Conservation (phyloP, 1,140 invertebrate genomes). For the Drosophila dunni region DNA sequence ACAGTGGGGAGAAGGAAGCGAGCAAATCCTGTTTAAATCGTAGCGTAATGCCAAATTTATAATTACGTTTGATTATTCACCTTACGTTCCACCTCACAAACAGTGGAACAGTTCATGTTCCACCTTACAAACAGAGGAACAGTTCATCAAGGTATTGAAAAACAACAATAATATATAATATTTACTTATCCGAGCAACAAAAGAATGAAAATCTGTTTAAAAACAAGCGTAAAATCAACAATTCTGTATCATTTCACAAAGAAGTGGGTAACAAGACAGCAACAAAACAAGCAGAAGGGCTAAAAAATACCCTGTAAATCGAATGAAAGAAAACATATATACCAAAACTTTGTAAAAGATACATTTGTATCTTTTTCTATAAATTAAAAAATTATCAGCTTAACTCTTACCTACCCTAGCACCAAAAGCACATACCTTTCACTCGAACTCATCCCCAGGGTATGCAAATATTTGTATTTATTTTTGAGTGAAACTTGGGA, state of each 20-base stretch:
- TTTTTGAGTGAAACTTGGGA: slow-evolving; percentile 60
- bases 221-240: slow-evolving; percentile 22
- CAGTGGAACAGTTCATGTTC: not conserved
- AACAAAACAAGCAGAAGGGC: not conserved
- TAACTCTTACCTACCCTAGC: no score
- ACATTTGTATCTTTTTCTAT: not conserved
- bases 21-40: not conserved
- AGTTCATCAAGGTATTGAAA: not conserved
- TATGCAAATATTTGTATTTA: slow-evolving; percentile 25
- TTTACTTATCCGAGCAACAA: slow-evolving; percentile 10
- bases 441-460: not conserved
- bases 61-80: slow-evolving; percentile 10
- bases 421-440: not conserved
- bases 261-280: not conserved
- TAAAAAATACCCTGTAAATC: slow-evolving; percentile 4
- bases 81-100: not conserved
- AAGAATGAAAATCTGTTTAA: not conserved
- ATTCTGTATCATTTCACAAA: slow-evolving; percentile 10
- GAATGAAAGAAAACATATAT: no score
- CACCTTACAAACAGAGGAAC: not conserved
- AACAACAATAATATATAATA: slow-evolving; percentile 7
- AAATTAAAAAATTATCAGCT: no score
- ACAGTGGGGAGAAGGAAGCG: not conserved
- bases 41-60: no score
- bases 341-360: not conserved